These are phyloP conservation scores for Eupithecia subumbrata DNA, from an alignment of 2,888 invertebrate species.

Conservation along the genomic window DNA sequence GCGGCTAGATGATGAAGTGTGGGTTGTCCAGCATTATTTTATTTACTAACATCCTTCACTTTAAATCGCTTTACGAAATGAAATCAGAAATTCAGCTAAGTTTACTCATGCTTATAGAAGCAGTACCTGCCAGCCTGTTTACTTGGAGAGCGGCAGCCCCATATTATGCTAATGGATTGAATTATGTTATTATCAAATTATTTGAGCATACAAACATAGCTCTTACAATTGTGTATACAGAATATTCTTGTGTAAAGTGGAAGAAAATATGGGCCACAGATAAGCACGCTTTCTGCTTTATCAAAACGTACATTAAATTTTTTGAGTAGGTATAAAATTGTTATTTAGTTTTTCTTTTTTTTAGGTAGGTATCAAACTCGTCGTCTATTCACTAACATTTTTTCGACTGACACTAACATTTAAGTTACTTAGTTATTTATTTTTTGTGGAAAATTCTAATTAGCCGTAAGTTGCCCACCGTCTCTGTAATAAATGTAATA, in stretches of 20 bases:
- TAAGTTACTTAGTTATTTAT: no score
- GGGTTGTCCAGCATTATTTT: not conserved
- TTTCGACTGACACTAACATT: no score
- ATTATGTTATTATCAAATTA: not conserved
- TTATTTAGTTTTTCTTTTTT: no score
- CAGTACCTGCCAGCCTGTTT: not conserved
- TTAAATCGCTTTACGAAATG: not conserved
- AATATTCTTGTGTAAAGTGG: not conserved
- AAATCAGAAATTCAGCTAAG: not conserved
- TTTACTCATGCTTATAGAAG: not conserved
- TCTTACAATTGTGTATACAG: no score
- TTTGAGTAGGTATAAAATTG: no score
- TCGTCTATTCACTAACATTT: no score
- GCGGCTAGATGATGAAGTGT: not conserved
- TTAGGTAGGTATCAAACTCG: no score
- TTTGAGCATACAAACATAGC: not conserved
- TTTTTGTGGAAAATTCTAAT: no score
- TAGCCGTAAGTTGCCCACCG: no score
- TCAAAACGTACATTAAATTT: no score
- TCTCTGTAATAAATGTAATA: no score
- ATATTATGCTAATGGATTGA: not conserved
- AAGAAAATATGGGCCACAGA: not conserved
- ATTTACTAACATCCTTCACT: not conserved
- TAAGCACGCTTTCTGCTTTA: no score
- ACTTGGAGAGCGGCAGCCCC: not conserved